Base-by-base conservation (phyloP, 2,797 vertebrate genomes). In the Eurystomus glaucurus region DNA sequence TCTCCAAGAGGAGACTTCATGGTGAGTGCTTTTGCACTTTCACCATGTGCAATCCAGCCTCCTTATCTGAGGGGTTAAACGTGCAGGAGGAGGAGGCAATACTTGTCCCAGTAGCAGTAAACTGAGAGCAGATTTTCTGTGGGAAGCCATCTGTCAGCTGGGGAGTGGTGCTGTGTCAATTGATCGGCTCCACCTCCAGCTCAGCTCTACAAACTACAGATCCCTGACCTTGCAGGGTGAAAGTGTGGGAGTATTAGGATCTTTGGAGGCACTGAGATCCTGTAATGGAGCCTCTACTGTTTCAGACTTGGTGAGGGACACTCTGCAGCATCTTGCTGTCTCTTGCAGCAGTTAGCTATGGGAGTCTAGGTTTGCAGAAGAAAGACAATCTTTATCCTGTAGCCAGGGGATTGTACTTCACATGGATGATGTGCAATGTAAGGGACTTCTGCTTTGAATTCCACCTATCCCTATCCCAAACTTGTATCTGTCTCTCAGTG, bases 51-150 rank as follows among this genome's bases (percentile, higher is more conserved):
- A 75, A 77, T 58, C 35, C 65, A 90, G 21, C 52, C 46, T 85
- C 37, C 52, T 80, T 62, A 45, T 51, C 10, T 54, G 69, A 93
- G 70, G 54, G 78, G 50, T 85, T 88, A 90, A 96, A 78, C 0
- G 0, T 51, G 64, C 88, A 70, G 64, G 65, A 91, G 93, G 68
- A 39, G 79, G 81, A 95, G 75, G 90, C 72, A 69, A 85, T 93
- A 22, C 70, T 93, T 88, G 83, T 95, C 88, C 82, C 92, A 90
- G 82, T 72, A 86, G 26, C 0, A 3, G 60, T 88, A 81, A 95
- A 76, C 64, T 93, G 2, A 0, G 81, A 97, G 93, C 96, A 97
- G 96, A 96, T 97, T 97, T 98, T 96, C 77, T 97, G 97, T 94
- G 85, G 94, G 92, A 94, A 92, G 86, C 93, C 84, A 95, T 98